Conservation (phyloP, 2,113 vertebrate species). For the Limanda limanda region DNA sequence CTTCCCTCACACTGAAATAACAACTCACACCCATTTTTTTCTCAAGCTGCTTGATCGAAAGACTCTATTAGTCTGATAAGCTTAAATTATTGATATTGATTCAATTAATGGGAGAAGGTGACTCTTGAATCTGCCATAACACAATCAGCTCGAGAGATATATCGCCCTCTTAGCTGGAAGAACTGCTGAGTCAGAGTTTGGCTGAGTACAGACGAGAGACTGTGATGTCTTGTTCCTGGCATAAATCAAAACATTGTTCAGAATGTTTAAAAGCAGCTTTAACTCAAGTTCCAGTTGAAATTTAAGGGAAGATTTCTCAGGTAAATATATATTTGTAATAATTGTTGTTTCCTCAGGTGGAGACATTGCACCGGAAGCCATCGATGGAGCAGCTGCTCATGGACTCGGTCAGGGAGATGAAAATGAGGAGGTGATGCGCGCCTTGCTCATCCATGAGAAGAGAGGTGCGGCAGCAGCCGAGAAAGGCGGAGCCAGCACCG, state of each 20-base stretch:
- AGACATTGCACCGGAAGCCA: conserved; percentile 73
- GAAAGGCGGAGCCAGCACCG: conserved; percentile 38
- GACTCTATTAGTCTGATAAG: background rate
- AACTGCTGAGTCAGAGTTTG: background rate
- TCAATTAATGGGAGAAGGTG: background rate
- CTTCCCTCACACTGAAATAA: background rate
- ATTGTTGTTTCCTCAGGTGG: conserved; percentile 64
- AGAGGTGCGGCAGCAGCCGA: conserved; percentile 76
- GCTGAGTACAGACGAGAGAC: background rate
- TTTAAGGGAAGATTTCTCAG: background rate
- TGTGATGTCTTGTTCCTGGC: no score
- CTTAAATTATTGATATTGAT: conserved; percentile 4
- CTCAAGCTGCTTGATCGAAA: background rate
- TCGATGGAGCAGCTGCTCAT: conserved; percentile 78
- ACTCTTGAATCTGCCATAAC: background rate
- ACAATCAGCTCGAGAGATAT: background rate
- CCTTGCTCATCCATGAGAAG: conserved; percentile 97
- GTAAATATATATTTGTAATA: background rate
- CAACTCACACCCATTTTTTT: background rate
- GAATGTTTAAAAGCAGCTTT: background rate
- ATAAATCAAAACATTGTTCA: background rate
- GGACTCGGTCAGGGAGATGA: conserved; percentile 83
- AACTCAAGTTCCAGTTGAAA: background rate
- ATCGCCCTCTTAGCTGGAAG: background rate
- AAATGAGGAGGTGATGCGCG: conserved; percentile 97